Base-by-base conservation (phyloP, 2,888 invertebrate species). In the Drosophila cognata region DNA sequence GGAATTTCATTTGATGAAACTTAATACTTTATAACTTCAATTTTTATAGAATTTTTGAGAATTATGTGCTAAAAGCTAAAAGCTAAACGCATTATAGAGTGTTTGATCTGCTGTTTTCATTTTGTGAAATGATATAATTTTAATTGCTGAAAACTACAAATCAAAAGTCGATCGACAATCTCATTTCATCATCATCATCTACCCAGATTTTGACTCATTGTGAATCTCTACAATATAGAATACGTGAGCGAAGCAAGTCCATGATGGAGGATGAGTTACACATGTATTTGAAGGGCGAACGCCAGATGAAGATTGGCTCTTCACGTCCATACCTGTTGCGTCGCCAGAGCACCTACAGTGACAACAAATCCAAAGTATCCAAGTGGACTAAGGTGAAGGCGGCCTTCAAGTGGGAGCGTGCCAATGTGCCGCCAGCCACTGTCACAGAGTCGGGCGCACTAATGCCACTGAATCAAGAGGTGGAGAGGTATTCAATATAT, bases 381-480 rank as follows among this genome's bases (percentile, higher is more conserved):
- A 97, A 97, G 91, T 98, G 97, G 97, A 97, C 97, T 0, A 96
- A 96, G 93, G 97, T 98, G 13, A 98, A 97, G 92, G 97, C 97
- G 53, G 97, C 97, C 18, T 96, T 97, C 87, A 97, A 96, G 84
- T 97, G 97, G 97, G 97, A 97, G 91, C 96, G 96, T 82, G 96
- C 96, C 0, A 95, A 95, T 77, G 93, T 94, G 93, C 91, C 92
- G 21, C 90, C 91, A 38, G 66, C 94, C 29, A 86, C 80, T 91
- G 93, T 81, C 89, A 64, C 64, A 11, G 84, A 90, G 43, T 93
- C 86, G 88, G 94, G 89, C 55, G 93, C 94, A 36, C 89, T 94
- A 75, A 89, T 93, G 65, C 94, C 94, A 5, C 86, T 94, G 35
- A 94, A 94, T 79, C 92, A 93, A 71, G 94, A 94, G 84, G 93